Base-by-base conservation (phyloP, 2,888 invertebrate species). In the Coleophora deauratella region DNA sequence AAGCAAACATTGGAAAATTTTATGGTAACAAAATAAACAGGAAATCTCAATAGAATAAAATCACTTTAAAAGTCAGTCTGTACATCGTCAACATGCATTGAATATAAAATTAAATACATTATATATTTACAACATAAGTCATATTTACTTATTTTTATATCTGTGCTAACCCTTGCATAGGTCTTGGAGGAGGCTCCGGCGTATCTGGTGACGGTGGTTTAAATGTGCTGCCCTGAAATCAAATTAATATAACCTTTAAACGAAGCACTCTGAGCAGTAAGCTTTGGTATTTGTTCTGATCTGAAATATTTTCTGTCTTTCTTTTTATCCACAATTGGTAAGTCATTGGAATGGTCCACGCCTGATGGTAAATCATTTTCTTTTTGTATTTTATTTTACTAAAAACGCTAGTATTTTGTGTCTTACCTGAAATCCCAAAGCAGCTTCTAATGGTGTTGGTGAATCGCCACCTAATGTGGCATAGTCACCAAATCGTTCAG, bases 171-270 rank as follows among this genome's bases (percentile, higher is more conserved):
- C 69, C 81, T 4, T 66, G 67, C 1, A 72, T 60, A 1, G 84
- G 84, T 30, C 81, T 58, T 2, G 82, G 86, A 3, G 77, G 87
- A 0, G 79, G 87, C 58, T 79, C 86, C 12, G 77, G 87, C 1
- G 81, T 87, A 35, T 74, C 80, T 0, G 82, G 72, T 0, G 84
- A 68, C 11, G 92, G 92, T 9, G 92, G 93, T 72, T 92, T 92
- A 66, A 92, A 92, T 44, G 92, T 92, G 52, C 91, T 91, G 10
- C 92, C 92, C 82, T 85, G 65, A 0, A 54, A 62, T 27, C 39
- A 27, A 37, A 35, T 32, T 7, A 13, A 32, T 14, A 37, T 33
- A 3, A n/a, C n/a, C n/a, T n/a, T n/a, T n/a, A n/a, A n/a, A n/a
- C n/a, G n/a, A n/a, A n/a, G n/a, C n/a, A n/a, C n/a, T n/a, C n/a